A percentile compares a stretch with the other conserved stretches of the same genome.
Conservation (phyloP, 2,888 invertebrate species). For the Netelia fuscicornis region DNA sequence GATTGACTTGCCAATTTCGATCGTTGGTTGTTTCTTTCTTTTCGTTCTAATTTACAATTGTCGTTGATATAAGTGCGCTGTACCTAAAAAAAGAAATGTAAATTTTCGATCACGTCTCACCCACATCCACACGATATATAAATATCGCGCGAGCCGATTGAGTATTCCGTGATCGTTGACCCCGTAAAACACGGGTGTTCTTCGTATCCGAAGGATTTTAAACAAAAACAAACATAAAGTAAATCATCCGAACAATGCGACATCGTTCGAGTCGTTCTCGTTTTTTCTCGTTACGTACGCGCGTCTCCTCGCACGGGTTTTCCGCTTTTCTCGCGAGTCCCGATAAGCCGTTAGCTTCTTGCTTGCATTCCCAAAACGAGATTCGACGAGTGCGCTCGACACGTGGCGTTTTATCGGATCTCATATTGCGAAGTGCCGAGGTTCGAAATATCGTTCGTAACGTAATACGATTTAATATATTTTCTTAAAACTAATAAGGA, state of each 20-base stretch:
- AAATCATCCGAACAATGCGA: not conserved
- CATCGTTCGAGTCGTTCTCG: not conserved
- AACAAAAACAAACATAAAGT: too few relatives aligned
- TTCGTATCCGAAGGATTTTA: not conserved
- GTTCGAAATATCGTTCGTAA: not conserved
- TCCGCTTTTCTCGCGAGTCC: too few relatives aligned
- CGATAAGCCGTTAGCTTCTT: too few relatives aligned
- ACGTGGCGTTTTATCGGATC: not conserved
- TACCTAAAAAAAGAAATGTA: not conserved
- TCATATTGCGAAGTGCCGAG: not conserved
- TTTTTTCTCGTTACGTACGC: not conserved
- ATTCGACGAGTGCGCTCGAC: not conserved
- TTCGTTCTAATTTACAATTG: too few relatives aligned
- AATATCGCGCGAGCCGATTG: slow-evolving; percentile 26
- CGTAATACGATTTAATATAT: not conserved
- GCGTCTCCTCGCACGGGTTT: not conserved
- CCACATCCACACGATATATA: not conserved
- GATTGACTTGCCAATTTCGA: slow-evolving; percentile 31
- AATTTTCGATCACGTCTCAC: not conserved
- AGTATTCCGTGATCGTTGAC: slow-evolving; percentile 35
- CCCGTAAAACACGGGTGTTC: not conserved
- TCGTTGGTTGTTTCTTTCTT: slow-evolving; percentile 1
- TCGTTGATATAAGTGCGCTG: not conserved
- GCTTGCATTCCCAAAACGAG: not conserved
- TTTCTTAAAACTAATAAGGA: not conserved